phyloP scores from a whole-genome alignment of 1,140 invertebrate species.

The Melitaea cinxia region DNA sequence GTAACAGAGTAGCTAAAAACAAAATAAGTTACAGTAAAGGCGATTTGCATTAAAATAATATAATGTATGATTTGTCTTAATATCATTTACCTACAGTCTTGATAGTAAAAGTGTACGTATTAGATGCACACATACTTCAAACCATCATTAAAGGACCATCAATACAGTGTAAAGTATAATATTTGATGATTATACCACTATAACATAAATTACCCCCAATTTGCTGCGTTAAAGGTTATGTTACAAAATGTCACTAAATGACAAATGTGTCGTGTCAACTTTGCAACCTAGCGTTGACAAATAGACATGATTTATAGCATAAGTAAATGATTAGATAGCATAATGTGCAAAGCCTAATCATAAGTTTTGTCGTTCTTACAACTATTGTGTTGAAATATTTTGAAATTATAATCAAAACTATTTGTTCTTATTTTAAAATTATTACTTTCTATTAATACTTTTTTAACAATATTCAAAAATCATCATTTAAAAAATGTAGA shows the following conservation, averaged over 20 bases:
- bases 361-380: neutral
- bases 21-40: neutral
- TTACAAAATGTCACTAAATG: constrained; percentile 51
- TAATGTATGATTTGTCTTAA: too few species aligned
- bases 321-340: constrained; percentile 1
- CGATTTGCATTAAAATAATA: too few species aligned
- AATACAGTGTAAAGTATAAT: constrained; percentile 43
- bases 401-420: neutral
- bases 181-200: constrained; percentile 58
- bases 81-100: too few species aligned
- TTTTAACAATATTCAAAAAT: too few species aligned
- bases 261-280: constrained; percentile 15
- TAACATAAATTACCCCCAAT: constrained; percentile 63
- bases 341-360: neutral
- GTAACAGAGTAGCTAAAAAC: neutral
- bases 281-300: constrained; percentile 30
- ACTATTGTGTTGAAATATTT: neutral
- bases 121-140: too few species aligned
- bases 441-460: too few species aligned
- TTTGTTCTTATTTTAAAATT: too few species aligned
- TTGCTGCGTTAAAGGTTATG: constrained; percentile 51
- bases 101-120: too few species aligned
- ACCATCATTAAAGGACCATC: neutral
- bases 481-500: too few species aligned
- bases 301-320: constrained; percentile 28